A percentile compares a stretch with the other conserved stretches of the same genome.
Evolutionary conservation across 1,140 invertebrate genomes (phyloP).

Genomic region (Ips typographus): DNA sequence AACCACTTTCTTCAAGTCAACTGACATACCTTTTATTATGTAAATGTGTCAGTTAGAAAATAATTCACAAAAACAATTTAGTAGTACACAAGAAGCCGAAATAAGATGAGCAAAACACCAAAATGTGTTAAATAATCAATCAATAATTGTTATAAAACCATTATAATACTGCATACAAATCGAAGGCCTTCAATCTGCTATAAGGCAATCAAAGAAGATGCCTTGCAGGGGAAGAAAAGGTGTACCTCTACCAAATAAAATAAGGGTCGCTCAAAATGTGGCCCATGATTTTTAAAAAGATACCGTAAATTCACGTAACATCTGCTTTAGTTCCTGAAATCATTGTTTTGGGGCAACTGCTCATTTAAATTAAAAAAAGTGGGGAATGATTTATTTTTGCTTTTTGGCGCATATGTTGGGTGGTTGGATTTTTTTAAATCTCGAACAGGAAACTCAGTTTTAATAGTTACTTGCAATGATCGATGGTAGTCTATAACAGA

Average conservation of each 20-base stretch:
- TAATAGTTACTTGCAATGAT: slow-evolving; percentile 13
- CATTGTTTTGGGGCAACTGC: slow-evolving; percentile 34
- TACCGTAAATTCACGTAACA: slow-evolving; percentile 28
- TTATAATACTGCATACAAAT: too few species aligned
- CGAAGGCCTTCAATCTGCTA: not conserved
- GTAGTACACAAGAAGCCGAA: too few species aligned
- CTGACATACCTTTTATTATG: too few species aligned
- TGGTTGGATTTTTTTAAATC: slow-evolving; percentile 23
- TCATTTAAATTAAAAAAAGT: slow-evolving; percentile 19
- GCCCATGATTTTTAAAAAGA: slow-evolving; percentile 27
- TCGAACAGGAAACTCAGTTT: slow-evolving; percentile 29
- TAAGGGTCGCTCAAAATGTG: slow-evolving; percentile 10
- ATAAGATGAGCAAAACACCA: too few species aligned
- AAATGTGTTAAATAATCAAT: too few species aligned
- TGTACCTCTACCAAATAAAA: slow-evolving; percentile 9
- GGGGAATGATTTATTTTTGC: slow-evolving; percentile 25
- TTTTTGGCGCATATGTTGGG: slow-evolving; percentile 21
- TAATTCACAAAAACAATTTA: too few species aligned
- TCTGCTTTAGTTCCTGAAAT: slow-evolving; percentile 28
- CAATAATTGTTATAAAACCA: too few species aligned
- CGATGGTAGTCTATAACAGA: not conserved
- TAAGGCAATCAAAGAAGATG: slow-evolving; percentile 6
- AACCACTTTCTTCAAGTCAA: too few species aligned
- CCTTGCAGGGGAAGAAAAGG: slow-evolving; percentile 17
- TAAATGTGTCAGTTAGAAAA: too few species aligned